These are phyloP conservation scores for Tautogolabrus adspersus DNA, from an alignment of 2,113 vertebrate species.

Conservation along the genomic window DNA sequence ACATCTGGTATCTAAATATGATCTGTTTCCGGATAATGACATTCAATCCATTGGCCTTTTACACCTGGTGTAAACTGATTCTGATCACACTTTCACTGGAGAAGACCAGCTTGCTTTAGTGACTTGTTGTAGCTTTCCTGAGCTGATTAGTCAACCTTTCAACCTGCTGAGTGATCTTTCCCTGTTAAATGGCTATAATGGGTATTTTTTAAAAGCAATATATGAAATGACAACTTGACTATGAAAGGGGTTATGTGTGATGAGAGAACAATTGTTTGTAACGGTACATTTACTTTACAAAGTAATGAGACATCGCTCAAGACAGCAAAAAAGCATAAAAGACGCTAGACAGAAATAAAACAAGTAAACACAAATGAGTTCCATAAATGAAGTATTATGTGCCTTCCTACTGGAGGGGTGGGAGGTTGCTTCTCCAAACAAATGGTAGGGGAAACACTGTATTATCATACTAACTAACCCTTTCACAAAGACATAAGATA, in stretches of 20 bases:
- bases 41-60: slow-evolving; percentile 6
- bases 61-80: slow-evolving; percentile 19
- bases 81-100: not conserved
- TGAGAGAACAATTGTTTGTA: too few relatives aligned
- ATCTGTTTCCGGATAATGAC: slow-evolving; percentile 26
- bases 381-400: too few relatives aligned
- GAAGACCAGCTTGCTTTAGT: not conserved
- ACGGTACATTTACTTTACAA: too few relatives aligned
- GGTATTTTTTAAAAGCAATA: not conserved
- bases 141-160: not conserved
- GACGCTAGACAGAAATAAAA: too few relatives aligned
- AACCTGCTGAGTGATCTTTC: not conserved
- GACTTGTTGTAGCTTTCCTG: not conserved
- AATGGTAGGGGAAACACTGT: too few relatives aligned
- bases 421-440: too few relatives aligned
- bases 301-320: too few relatives aligned
- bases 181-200: not conserved
- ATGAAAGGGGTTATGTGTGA: not conserved
- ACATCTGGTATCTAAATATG: not conserved
- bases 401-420: too few relatives aligned
- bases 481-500: not conserved
- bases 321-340: too few relatives aligned
- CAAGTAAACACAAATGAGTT: too few relatives aligned
- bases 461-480: too few relatives aligned
- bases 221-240: not conserved